phyloP scores from a whole-genome alignment of 2,888 invertebrate species.

The Phorcus lineatus region DNA sequence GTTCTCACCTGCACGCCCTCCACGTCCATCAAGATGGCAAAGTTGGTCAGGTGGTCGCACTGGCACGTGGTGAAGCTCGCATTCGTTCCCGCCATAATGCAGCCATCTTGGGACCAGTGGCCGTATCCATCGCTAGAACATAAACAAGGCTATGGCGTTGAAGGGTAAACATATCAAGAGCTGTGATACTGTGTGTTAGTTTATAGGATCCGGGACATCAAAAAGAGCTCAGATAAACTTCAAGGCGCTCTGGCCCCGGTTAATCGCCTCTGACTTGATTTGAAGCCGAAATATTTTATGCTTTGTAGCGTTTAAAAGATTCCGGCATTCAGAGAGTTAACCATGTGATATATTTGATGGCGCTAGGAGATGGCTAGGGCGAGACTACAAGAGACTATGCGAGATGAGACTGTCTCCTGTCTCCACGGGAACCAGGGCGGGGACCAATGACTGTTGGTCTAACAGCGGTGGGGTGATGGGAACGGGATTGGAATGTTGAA shows the following conservation, averaged over 20 bases:
- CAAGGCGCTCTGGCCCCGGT: not conserved
- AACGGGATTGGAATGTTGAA: too few species aligned
- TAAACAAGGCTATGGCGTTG: not conserved
- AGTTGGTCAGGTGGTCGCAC: slow-evolving; percentile 74
- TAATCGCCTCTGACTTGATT: not conserved
- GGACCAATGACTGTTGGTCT: too few species aligned
- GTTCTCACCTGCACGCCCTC: slow-evolving; percentile 60
- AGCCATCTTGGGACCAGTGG: slow-evolving; percentile 64
- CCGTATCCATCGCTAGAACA: slow-evolving; percentile 29
- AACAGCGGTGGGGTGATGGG: too few species aligned
- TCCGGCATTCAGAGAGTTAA: too few species aligned
- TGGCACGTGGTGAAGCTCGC: slow-evolving; percentile 67
- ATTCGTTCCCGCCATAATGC: slow-evolving; percentile 54
- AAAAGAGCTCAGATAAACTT: not conserved
- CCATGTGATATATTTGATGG: too few species aligned
- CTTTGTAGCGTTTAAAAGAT: too few species aligned
- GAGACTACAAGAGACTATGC: too few species aligned
- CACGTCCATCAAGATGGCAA: slow-evolving; percentile 74
- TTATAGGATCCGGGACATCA: not conserved
- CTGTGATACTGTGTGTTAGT: not conserved
- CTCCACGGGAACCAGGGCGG: too few species aligned
- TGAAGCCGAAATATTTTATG: too few species aligned
- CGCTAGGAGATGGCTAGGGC: too few species aligned
- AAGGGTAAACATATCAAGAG: not conserved
- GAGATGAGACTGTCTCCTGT: too few species aligned